phyloP scores from a whole-genome alignment of 2,888 invertebrate genomes.

The Euzophera pinguis region DNA sequence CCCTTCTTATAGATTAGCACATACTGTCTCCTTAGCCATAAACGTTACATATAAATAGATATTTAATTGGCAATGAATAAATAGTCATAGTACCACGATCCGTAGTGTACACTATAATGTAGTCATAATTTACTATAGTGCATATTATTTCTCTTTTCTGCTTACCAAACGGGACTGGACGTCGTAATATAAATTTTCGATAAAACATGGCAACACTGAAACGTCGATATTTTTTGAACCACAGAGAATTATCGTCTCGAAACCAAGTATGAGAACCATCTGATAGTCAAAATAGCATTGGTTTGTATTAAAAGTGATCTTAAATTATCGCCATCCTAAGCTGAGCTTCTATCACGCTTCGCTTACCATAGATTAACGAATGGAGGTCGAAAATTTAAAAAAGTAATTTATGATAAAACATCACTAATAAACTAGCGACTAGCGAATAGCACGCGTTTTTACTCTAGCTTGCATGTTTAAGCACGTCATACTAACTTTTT shows the following conservation, averaged over 20 bases:
- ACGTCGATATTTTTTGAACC: constrained; percentile 40
- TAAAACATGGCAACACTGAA: constrained; percentile 32
- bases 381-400: constrained; percentile 36
- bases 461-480: constrained; percentile 25
- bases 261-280: constrained; percentile 98
- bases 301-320: constrained; percentile 80
- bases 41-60: constrained; percentile 9
- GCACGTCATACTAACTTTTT: constrained; percentile 12
- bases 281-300: constrained; percentile 98
- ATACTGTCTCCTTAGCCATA: not conserved
- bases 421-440: constrained; percentile 17
- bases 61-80: constrained; percentile 10
- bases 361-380: constrained; percentile 42
- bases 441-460: constrained; percentile 23
- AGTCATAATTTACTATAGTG: constrained; percentile 60
- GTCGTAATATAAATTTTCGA: constrained; percentile 35
- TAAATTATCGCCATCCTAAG: constrained; percentile 44
- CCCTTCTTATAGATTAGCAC: constrained; percentile 12
- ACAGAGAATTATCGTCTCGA: constrained; percentile 98
- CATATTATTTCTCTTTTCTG: constrained; percentile 72
- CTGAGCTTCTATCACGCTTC: constrained; percentile 57
- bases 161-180: constrained; percentile 74
- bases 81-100: constrained; percentile 10
- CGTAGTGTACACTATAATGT: constrained; percentile 21
- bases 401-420: constrained; percentile 20